These are phyloP conservation scores for Scolopax rusticola DNA, from an alignment of 2,797 vertebrate species.

Conservation along the genomic window DNA sequence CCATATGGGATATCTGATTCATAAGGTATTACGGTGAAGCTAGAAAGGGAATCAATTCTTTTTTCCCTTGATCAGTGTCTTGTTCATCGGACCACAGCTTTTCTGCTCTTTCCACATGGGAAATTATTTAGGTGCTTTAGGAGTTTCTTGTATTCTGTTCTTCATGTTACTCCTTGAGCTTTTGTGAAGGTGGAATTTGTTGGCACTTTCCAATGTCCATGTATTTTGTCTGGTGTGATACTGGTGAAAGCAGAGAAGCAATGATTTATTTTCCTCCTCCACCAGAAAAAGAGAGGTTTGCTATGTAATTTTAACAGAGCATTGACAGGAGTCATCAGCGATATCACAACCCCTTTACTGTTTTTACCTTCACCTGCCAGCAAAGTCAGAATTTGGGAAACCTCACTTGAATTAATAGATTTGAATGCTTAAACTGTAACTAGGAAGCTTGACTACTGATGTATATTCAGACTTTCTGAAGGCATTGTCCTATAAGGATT, in stretches of 20 bases:
- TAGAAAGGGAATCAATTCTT: background rate
- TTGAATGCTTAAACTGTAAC: background rate
- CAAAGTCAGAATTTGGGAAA: background rate
- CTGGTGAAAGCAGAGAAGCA: background rate
- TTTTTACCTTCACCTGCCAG: background rate
- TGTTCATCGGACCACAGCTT: background rate
- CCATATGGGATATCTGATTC: background rate
- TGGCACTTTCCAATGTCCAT: background rate
- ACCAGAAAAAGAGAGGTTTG: background rate
- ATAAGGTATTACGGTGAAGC: background rate
- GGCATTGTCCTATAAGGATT: background rate
- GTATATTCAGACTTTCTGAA: background rate
- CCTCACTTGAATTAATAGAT: background rate
- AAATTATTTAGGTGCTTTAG: background rate
- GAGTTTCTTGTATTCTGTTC: background rate
- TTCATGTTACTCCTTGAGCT: background rate
- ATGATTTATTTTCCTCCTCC: background rate
- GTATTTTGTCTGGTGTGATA: background rate
- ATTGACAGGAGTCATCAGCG: background rate
- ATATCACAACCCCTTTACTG: background rate
- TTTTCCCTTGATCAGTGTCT: background rate
- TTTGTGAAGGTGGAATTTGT: background rate
- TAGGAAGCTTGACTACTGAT: background rate
- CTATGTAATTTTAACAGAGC: background rate
- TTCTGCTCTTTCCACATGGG: background rate